These are phyloP conservation scores for Scomber japonicus DNA, from an alignment of 2,113 vertebrate species.

Conservation along the genomic window DNA sequence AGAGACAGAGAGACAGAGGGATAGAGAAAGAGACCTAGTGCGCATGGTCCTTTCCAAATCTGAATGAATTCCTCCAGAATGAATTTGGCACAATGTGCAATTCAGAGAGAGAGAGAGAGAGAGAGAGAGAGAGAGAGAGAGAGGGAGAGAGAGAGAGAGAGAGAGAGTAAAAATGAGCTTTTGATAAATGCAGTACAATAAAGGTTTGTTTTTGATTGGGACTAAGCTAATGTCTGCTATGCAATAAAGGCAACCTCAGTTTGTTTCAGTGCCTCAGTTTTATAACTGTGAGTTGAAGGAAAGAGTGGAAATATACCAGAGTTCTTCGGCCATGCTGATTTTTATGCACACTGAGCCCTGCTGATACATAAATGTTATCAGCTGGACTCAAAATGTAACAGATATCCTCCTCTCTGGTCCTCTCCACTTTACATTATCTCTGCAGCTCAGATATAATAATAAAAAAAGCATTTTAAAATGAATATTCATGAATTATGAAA, in stretches of 20 bases:
- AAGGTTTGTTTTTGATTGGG: neutral
- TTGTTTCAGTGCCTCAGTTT: constrained; percentile 6
- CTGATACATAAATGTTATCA: no score
- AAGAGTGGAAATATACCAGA: constrained; percentile 14
- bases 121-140: no score
- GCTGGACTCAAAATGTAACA: no score
- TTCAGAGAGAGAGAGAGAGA: neutral
- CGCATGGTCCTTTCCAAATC: neutral
- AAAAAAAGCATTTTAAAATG: neutral
- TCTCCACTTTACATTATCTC: neutral
- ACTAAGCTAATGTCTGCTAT: neutral
- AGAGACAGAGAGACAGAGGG: no score
- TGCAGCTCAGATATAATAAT: neutral
- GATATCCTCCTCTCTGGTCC: neutral
- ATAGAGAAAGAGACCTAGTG: neutral
- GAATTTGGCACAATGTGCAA: neutral
- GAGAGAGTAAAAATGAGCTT: neutral
- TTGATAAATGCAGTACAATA: neutral
- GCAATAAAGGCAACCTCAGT: neutral
- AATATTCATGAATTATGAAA: neutral
- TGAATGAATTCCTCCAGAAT: constrained; percentile 18
- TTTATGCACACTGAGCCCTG: neutral
- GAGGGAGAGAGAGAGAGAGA: neutral
- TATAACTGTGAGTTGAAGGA: neutral
- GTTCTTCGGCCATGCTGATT: neutral